Evolutionary conservation across 2,113 vertebrate species (phyloP).

Genomic region (Plectropomus leopardus): DNA sequence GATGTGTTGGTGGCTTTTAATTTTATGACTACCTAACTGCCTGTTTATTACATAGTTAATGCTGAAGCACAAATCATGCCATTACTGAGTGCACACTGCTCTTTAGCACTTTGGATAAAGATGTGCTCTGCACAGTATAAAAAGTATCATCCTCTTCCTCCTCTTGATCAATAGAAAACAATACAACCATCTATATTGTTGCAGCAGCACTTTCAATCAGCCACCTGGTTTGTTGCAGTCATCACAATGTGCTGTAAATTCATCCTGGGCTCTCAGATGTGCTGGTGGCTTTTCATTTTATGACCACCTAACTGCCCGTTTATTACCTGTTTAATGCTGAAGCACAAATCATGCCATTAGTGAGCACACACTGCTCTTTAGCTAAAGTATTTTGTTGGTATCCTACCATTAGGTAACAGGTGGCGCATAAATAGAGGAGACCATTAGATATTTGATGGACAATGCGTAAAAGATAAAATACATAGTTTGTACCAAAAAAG

Average conservation of each 20-base stretch:
- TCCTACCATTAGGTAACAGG: constrained; percentile 32
- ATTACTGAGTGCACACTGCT: constrained; percentile 13
- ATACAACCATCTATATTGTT: not conserved
- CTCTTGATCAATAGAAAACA: constrained; percentile 6
- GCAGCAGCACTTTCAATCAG: constrained; percentile 16
- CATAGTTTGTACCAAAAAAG: constrained; percentile 23
- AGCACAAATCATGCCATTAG: constrained; percentile 32
- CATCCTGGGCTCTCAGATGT: constrained; percentile 1
- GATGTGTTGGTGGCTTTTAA: constrained; percentile 12
- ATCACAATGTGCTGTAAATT: constrained; percentile 32
- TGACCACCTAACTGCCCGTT: constrained; percentile 16
- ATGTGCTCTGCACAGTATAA: not conserved
- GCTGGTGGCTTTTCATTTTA: constrained; percentile 36
- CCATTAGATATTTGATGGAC: constrained; percentile 24
- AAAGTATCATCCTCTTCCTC: not conserved
- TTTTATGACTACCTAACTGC: constrained; percentile 31
- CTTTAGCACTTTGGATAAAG: not conserved
- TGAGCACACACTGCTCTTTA: constrained; percentile 5
- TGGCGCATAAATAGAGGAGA: constrained; percentile 13
- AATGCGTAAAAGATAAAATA: constrained; percentile 9
- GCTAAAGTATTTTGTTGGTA: constrained; percentile 39
- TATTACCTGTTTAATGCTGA: constrained; percentile 22
- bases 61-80: constrained; percentile 3
- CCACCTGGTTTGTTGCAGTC: constrained; percentile 31
- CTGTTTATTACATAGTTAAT: constrained; percentile 26